Base-by-base conservation (phyloP, 2,888 invertebrate genomes). In the Acanthopleura granulata region DNA sequence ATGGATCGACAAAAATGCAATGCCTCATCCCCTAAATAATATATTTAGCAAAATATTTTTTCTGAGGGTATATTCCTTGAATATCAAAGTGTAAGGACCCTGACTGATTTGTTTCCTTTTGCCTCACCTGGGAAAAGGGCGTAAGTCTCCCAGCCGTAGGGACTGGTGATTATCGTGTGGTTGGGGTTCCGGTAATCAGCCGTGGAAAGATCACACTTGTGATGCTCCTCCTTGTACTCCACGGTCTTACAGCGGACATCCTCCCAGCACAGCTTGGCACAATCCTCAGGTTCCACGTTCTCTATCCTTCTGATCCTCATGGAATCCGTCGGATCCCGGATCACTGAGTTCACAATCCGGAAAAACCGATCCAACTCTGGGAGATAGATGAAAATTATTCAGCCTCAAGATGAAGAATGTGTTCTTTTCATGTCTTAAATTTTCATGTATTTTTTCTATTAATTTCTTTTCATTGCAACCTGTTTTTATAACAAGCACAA, bases 131-230 rank as follows among this genome's bases (percentile, higher is more conserved):
- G 66, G 29, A 6, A 25, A 6, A 66, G 29, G 29, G 29, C 66
- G 66, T 66, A 66, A 6, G 66, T 66, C 25, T 66, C 66, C 66
- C 66, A 66, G 16, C 66, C 66, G 29, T 66, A 66, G 1, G 66
- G 22, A 27, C 66, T 66, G 1, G 22, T 66, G 66, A 66, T 66
- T 9, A 66, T 27, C 4, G 18, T 66, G 22, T 66, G 22, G 29
- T 22, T 66, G 66, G 66, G 22, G 29, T 66, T 25, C 14, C 25
- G 27, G 25, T 22, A 66, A 27, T 66, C 66, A 6, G 66, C 66
- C 1, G 66, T 66, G 66, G 66, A 66, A 6, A 66, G 25, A 27
- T 66, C 66, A 27, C 66, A 66, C 25, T 66, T 66, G 16, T 25
- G 66, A 14, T 66, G 66, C 29, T 66, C 66, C 66, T 22, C 66